These are phyloP conservation scores for Coleophora flavipennella DNA, from an alignment of 2,888 invertebrate species.

Conservation along the genomic window DNA sequence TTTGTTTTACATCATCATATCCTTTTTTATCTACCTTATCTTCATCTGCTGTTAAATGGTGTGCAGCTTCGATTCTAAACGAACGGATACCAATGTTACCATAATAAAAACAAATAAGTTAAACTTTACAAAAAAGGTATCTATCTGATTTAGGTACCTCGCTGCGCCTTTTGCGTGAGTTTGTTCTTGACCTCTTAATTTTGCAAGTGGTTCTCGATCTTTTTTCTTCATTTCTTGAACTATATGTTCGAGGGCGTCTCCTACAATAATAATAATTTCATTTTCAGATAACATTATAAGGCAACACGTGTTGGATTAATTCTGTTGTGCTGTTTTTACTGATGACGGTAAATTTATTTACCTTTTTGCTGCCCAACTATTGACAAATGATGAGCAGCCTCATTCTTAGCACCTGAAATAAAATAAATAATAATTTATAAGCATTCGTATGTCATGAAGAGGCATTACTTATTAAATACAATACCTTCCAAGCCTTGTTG, in stretches of 20 bases:
- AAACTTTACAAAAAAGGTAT: not conserved
- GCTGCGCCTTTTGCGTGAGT: conserved; percentile 36
- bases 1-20: conserved; percentile 31
- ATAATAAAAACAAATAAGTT: no score
- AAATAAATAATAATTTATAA: conserved; percentile 1
- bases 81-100: no score
- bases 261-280: conserved; percentile 16
- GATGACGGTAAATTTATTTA: conserved; percentile 10
- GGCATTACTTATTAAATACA: not conserved
- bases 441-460: not conserved
- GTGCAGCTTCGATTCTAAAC: conserved; percentile 31
- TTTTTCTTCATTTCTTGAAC: conserved; percentile 37
- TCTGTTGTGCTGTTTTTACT: no score
- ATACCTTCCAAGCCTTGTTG: conserved; percentile 28
- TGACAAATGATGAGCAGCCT: conserved; percentile 42
- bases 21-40: conserved; percentile 36
- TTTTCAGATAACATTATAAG: not conserved
- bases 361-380: conserved; percentile 40
- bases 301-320: no score
- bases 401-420: conserved; percentile 32
- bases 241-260: conserved; percentile 37
- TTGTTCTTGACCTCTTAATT: conserved; percentile 42
- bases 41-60: conserved; percentile 19
- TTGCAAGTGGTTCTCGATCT: conserved; percentile 30
- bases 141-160: conserved; percentile 27